A percentile compares a stretch with the other conserved stretches of the same genome.
Conservation (phyloP, 2,888 invertebrate species). For the Drosophila emarginata region DNA sequence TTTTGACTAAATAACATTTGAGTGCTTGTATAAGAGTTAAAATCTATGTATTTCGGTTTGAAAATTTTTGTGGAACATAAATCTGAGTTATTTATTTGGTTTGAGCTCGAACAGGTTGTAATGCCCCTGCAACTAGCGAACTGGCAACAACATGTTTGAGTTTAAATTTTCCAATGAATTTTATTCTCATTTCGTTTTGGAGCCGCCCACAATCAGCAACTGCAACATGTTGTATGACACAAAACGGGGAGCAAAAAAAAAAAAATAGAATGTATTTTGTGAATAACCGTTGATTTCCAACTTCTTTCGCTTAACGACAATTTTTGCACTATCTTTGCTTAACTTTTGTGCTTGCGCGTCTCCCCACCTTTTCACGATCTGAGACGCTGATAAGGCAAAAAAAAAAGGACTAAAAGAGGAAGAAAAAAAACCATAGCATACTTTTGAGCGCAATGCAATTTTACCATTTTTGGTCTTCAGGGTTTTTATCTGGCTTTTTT, state of each 20-base stretch:
- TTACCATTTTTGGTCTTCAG: conserved; percentile 36
- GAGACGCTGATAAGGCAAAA: conserved; percentile 61
- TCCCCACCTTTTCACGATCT: conserved; percentile 25
- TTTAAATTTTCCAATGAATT: background rate
- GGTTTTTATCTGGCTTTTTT: background rate
- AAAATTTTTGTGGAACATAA: background rate
- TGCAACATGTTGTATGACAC: background rate
- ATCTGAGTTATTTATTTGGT: conserved; percentile 17
- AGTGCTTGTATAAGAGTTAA: background rate
- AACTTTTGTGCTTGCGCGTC: conserved; percentile 33
- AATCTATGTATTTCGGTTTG: background rate
- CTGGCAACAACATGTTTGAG: conserved; percentile 11
- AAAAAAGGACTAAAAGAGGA: conserved; percentile 7
- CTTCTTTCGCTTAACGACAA: conserved; percentile 22
- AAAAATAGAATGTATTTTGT: background rate
- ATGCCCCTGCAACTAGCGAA: conserved; percentile 35
- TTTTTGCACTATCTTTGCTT: conserved; percentile 39
- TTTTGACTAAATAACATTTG: background rate
- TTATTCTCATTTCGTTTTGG: background rate
- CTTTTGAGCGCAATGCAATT: conserved; percentile 47
- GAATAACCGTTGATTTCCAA: background rate
- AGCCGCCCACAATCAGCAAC: conserved; percentile 41
- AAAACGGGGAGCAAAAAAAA: conserved; percentile 4
- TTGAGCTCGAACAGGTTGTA: background rate
- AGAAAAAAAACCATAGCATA: conserved; percentile 34